Conservation (phyloP, 2,113 vertebrate genomes). For the Aphyosemion australe region DNA sequence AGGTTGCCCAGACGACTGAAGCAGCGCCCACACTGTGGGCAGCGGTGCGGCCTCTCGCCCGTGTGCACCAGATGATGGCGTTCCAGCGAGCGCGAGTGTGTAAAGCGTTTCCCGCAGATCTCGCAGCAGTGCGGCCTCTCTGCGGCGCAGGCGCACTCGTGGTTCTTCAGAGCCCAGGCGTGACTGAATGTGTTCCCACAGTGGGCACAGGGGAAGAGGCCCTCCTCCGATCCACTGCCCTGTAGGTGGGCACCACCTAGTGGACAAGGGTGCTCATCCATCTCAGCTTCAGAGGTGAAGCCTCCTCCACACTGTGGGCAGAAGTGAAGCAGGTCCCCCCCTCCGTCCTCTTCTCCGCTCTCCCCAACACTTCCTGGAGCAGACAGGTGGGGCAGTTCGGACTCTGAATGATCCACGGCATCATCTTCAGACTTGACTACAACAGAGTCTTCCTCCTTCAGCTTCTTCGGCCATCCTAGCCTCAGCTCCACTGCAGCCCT, state of each 20-base stretch:
- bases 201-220: constrained; percentile 81
- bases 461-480: constrained; percentile 63
- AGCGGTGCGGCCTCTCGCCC: constrained; percentile 82
- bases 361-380: constrained; percentile 62
- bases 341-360: constrained; percentile 68
- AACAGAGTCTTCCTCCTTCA: constrained; percentile 43
- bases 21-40: constrained; percentile 79
- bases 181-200: constrained; percentile 88
- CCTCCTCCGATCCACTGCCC: constrained; percentile 65
- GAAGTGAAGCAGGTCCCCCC: constrained; percentile 73
- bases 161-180: constrained; percentile 88
- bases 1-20: constrained; percentile 84
- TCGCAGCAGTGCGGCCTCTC: constrained; percentile 90
- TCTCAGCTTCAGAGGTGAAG: constrained; percentile 68
- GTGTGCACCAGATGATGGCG: constrained; percentile 95
- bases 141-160: constrained; percentile 86
- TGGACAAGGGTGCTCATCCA: constrained; percentile 80
- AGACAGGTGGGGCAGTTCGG: constrained; percentile 54
- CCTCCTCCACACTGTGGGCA: constrained; percentile 78
- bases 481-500: constrained; percentile 36
- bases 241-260: constrained; percentile 60
- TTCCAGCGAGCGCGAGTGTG: constrained; percentile 89
- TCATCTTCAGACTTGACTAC: constrained; percentile 21
- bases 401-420: constrained; percentile 36
- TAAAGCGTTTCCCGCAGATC: constrained; percentile 91